phyloP scores from a whole-genome alignment of 1,140 invertebrate species.

The Hycleus phaleratus region DNA sequence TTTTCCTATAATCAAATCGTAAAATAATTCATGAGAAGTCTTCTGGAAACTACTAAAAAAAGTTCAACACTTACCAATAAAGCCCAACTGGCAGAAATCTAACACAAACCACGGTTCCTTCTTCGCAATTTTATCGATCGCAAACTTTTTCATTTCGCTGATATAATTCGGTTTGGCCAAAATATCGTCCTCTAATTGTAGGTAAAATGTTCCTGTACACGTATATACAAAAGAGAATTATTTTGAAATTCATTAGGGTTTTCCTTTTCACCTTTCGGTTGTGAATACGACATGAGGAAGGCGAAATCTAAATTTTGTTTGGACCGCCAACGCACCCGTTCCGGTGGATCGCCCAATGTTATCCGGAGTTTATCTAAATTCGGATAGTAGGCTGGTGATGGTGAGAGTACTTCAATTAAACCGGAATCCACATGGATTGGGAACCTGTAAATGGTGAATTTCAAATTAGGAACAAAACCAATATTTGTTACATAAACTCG shows the following conservation, averaged over 20 bases:
- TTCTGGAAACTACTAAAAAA: neutral
- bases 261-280: conserved; percentile 51
- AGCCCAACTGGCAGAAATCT: conserved; percentile 90
- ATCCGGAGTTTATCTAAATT: conserved; percentile 68
- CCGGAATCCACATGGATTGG: conserved; percentile 66
- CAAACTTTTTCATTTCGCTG: conserved; percentile 82
- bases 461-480: neutral
- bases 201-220: conserved; percentile 57
- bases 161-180: conserved; percentile 81
- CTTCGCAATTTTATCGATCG: conserved; percentile 64
- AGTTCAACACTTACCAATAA: conserved; percentile 60
- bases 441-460: conserved; percentile 53
- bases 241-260: neutral
- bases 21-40: neutral
- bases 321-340: conserved; percentile 87
- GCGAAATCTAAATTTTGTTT: conserved; percentile 96
- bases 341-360: conserved; percentile 80
- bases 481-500: no score
- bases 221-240: conserved; percentile 1
- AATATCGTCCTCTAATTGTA: conserved; percentile 94
- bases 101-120: conserved; percentile 83
- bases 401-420: conserved; percentile 83
- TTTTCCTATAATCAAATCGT: conserved; percentile 60
- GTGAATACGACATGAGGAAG: conserved; percentile 92
- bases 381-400: conserved; percentile 81